These are phyloP conservation scores for Anoplophora glabripennis DNA, from an alignment of 1,140 invertebrate species.

Conservation along the genomic window DNA sequence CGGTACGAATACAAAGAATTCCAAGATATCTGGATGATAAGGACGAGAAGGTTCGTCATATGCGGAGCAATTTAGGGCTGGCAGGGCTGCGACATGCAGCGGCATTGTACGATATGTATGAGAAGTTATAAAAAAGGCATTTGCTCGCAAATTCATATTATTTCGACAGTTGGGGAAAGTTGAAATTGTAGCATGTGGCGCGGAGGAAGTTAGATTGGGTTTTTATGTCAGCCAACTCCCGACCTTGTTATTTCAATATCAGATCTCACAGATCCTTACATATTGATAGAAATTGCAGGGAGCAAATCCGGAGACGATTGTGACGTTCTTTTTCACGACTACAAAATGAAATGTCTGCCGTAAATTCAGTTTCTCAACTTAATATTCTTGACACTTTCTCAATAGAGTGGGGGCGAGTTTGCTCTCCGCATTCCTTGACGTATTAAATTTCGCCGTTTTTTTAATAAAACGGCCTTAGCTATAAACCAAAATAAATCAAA, in stretches of 20 bases:
- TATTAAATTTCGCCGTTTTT: no score
- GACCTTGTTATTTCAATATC: conserved; percentile 37
- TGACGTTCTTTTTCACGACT: conserved; percentile 24
- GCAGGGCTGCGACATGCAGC: background rate
- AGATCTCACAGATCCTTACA: conserved; percentile 33
- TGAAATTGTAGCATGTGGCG: conserved; percentile 38
- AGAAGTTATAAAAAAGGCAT: conserved; percentile 18
- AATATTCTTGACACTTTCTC: conserved; percentile 18
- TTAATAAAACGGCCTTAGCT: no score
- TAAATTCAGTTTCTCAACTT: conserved; percentile 22
- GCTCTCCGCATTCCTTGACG: no score
- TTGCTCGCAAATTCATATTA: conserved; percentile 33
- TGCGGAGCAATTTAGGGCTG: no score
- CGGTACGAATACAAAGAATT: no score
- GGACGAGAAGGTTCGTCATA: no score
- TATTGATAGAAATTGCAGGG: conserved; percentile 35
- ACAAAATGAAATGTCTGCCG: conserved; percentile 22
- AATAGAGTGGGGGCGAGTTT: background rate
- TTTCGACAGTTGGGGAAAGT: conserved; percentile 31
- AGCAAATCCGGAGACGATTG: conserved; percentile 21
- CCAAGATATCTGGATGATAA: no score
- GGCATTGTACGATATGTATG: background rate
- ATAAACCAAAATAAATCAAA: no score
- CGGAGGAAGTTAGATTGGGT: conserved; percentile 36
- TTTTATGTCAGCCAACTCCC: conserved; percentile 33